Percentiles rank a stretch among this genome's conserved stretches.
Evolutionary conservation across 2,113 vertebrate genomes (phyloP).

Genomic region (Erinaceus europaeus): DNA sequence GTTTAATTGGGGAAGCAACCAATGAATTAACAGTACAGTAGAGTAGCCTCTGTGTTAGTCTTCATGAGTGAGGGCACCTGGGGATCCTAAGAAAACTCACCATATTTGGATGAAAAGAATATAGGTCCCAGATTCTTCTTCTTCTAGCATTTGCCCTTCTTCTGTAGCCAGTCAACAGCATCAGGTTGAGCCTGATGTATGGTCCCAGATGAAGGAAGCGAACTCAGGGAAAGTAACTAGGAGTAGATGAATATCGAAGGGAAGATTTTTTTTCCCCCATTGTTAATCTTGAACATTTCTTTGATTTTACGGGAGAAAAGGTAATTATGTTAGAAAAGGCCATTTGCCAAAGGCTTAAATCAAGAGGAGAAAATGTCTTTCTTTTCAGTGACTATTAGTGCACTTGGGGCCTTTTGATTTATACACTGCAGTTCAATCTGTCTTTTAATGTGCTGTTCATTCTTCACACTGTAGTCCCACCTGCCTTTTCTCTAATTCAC

Average conservation of each 20-base stretch:
- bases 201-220: neutral
- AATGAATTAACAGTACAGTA: neutral
- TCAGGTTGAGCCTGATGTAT: too few species aligned
- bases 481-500: neutral
- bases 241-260: neutral
- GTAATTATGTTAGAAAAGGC: neutral
- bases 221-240: neutral
- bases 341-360: neutral
- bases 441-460: neutral
- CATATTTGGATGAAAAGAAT: neutral
- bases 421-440: neutral
- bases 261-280: neutral
- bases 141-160: too few species aligned
- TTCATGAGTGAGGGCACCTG: neutral
- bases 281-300: neutral
- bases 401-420: neutral
- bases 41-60: neutral
- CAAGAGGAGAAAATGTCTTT: neutral
- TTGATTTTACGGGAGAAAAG: slow-evolving; percentile 17
- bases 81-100: neutral
- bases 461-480: neutral
- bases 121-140: too few species aligned
- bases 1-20: neutral
- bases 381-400: neutral
- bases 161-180: too few species aligned